phyloP scores from a whole-genome alignment of 2,888 invertebrate genomes.

The Spisula solida region DNA sequence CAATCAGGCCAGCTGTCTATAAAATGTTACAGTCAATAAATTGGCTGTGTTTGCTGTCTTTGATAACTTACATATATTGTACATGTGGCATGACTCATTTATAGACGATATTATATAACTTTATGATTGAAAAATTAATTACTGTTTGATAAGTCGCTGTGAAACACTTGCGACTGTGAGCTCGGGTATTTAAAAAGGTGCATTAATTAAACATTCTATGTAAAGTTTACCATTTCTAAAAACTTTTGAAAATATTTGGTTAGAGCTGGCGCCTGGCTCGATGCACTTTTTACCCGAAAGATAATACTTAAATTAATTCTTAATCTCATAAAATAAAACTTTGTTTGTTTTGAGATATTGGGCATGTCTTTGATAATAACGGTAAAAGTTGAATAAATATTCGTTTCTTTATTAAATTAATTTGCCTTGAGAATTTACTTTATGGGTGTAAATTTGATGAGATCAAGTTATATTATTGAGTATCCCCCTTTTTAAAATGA shows the following conservation, averaged over 20 bases:
- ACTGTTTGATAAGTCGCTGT: neutral
- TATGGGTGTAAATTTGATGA: neutral
- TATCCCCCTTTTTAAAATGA: neutral
- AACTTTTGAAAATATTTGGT: neutral
- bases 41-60: neutral
- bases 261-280: neutral
- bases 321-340: no score
- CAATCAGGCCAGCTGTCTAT: neutral
- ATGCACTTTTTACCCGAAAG: neutral
- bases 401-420: neutral
- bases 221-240: neutral
- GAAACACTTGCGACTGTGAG: neutral
- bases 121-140: neutral
- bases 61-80: neutral
- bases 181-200: neutral
- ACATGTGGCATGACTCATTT: slow-evolving; percentile 7
- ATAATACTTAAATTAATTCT: no score
- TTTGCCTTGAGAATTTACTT: neutral
- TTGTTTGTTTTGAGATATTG: no score
- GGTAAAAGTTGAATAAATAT: neutral
- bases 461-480: neutral
- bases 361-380: no score
- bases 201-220: neutral
- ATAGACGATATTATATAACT: neutral
- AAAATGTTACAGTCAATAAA: neutral